Evolutionary conservation across 2,113 vertebrate species (phyloP), one percentile per base, ranked within the genome.

Genomic region (Hylia prasina): DNA sequence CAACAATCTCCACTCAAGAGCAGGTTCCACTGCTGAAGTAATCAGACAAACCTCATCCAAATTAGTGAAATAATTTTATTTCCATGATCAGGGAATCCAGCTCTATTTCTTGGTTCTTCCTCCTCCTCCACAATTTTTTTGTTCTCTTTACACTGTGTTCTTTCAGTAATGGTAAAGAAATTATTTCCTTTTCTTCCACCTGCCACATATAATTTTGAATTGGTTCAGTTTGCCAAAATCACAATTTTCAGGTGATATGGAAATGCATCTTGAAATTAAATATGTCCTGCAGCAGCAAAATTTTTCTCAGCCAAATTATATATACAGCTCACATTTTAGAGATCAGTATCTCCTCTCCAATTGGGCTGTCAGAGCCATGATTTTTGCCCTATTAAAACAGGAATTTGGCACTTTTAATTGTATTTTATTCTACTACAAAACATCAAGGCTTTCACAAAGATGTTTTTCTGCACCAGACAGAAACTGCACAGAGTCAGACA

Each of bases 401-500:
- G 13, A 66, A 70, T 56, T 73, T 45, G 13, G 2, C n/a, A 45
- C 27, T 57, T 82, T 77, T 66, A 81, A 27, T 69, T n/a, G 4
- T 53, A 73, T 75, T n/a, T 30, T 65, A 61, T 63, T 77, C 57
- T 65, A n/a, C 51, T 79, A 57, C 37, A 75, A 64, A 83, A 51
- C 30, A 86, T 4, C 2, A 6, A 6, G 11, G 35, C 17, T 83
- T 94, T 92, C 42, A 33, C 48, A 79, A 79, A 70, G 58, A 61
- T 56, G 39, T 82, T 90, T 96, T 93, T 95, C 72, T 89, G 75
- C 68, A 50, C 27, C 87, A 96, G 73, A 64, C 20, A 83, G 66
- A 71, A 87, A 77, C 31, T 35, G 13, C 65, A 81, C 11, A 30
- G 47, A 82, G 44, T 40, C 51, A 79, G 45, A 35, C 37, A 68